These are phyloP conservation scores for Eupelmus urozonus DNA, from an alignment of 2,888 invertebrate genomes.

Conservation along the genomic window DNA sequence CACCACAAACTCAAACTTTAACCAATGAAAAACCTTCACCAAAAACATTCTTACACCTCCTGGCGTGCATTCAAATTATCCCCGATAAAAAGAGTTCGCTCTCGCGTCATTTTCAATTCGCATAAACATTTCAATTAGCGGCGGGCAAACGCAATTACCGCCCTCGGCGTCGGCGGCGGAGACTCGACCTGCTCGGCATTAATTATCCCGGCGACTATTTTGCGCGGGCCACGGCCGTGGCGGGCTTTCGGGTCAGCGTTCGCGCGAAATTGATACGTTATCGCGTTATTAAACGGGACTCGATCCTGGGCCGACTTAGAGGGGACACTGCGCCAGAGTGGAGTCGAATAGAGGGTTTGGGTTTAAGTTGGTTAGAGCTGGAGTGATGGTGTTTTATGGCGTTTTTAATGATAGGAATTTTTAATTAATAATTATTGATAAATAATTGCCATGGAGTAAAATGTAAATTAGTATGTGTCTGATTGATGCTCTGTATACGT, in stretches of 20 bases:
- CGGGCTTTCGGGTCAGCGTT: slow-evolving; percentile 63
- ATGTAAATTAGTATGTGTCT: no score
- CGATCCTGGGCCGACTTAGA: slow-evolving; percentile 61
- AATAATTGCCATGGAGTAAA: no score
- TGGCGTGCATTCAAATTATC: not conserved
- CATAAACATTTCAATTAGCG: slow-evolving; percentile 71
- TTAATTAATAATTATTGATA: no score
- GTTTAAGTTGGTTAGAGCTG: no score
- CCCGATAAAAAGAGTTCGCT: not conserved
- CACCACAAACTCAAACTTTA: no score
- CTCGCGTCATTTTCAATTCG: slow-evolving; percentile 57
- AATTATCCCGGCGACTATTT: slow-evolving; percentile 73
- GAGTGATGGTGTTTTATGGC: no score
- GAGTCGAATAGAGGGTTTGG: not conserved
- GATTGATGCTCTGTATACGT: no score
- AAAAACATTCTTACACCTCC: not conserved
- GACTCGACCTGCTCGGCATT: slow-evolving; percentile 68
- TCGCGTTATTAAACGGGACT: slow-evolving; percentile 70
- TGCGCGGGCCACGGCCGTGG: slow-evolving; percentile 47
- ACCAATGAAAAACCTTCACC: not conserved
- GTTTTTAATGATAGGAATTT: no score
- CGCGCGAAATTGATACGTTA: slow-evolving; percentile 74
- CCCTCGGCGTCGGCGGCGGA: slow-evolving; percentile 10
- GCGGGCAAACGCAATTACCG: slow-evolving; percentile 70
- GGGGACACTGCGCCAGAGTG: not conserved